Percentiles rank a stretch among this genome's conserved stretches.
These are phyloP conservation scores for Urophycis tenuis DNA, from an alignment of 2,797 vertebrate species.

Conservation along the genomic window DNA sequence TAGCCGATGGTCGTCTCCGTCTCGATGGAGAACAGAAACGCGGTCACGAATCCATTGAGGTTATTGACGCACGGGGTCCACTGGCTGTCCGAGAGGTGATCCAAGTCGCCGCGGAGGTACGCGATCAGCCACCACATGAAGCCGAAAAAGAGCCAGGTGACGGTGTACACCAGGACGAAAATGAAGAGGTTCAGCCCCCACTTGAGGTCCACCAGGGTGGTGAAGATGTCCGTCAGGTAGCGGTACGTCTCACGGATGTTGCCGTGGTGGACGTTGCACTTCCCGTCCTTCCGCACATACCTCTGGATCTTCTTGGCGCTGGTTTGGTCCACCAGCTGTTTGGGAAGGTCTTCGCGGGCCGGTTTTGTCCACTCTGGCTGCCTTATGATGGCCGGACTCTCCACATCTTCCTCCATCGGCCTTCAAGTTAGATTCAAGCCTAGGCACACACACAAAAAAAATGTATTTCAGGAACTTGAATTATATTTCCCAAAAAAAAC, in stretches of 20 bases:
- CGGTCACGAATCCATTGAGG: constrained; percentile 94
- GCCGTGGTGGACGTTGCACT: constrained; percentile 96
- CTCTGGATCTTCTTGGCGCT: constrained; percentile 86
- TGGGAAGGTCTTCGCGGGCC: constrained; percentile 80
- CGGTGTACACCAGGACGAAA: constrained; percentile 91
- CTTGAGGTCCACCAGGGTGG: constrained; percentile 93
- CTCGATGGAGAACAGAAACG: constrained; percentile 96
- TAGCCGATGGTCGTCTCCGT: constrained; percentile 97
- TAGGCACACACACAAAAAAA: constrained; percentile 45
- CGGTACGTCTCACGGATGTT: constrained; percentile 95
- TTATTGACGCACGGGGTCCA: constrained; percentile 98
- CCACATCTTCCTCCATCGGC: constrained; percentile 98
- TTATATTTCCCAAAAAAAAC: not conserved
- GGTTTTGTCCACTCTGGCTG: constrained; percentile 88
- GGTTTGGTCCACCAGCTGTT: constrained; percentile 73
- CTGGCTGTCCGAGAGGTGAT: constrained; percentile 79
- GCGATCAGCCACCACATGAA: constrained; percentile 98
- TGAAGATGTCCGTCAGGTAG: constrained; percentile 97
- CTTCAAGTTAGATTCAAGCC: constrained; percentile 77
- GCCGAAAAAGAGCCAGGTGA: constrained; percentile 96
- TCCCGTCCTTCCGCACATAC: constrained; percentile 96
- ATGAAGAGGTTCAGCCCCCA: constrained; percentile 96
- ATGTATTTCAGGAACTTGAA: constrained; percentile 3
- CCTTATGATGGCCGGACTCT: constrained; percentile 84
- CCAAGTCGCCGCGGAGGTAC: constrained; percentile 88